These are phyloP conservation scores for Leptura quadrifasciata DNA, from an alignment of 2,888 invertebrate species.

Conservation along the genomic window DNA sequence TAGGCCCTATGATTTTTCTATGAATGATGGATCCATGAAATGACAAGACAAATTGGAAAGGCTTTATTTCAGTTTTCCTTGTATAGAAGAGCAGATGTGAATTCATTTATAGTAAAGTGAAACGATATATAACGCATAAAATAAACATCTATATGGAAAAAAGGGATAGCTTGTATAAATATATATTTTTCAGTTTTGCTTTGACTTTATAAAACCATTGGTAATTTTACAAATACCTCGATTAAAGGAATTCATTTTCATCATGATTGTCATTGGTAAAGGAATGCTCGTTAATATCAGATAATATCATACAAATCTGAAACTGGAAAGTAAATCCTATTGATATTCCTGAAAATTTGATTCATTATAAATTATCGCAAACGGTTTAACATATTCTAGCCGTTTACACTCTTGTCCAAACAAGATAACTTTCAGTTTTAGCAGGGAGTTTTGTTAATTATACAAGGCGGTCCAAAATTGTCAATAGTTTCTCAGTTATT, in stretches of 20 bases:
- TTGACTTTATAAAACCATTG: not conserved
- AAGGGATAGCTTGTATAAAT: not conserved
- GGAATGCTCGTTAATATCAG: not conserved
- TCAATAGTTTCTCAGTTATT: no score
- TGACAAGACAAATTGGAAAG: conserved; percentile 32
- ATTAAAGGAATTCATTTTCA: not conserved
- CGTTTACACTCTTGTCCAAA: no score
- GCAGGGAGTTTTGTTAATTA: no score
- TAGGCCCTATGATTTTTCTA: conserved; percentile 14
- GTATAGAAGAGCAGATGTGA: conserved; percentile 29
- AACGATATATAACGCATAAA: conserved; percentile 30
- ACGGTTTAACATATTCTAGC: no score
- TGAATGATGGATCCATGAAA: conserved; percentile 30
- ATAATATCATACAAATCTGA: not conserved
- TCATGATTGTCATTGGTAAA: not conserved
- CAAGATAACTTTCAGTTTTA: no score
- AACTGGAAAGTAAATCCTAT: no score
- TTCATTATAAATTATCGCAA: no score
- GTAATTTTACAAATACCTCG: not conserved
- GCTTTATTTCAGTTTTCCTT: conserved; percentile 27
- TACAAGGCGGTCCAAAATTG: no score
- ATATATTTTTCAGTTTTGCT: not conserved
- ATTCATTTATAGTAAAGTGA: conserved; percentile 33
- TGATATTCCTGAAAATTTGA: no score
- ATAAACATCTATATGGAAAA: conserved; percentile 25